These are phyloP conservation scores for Lamellibrachia luymesi DNA, from an alignment of 1,140 invertebrate species.

Conservation along the genomic window DNA sequence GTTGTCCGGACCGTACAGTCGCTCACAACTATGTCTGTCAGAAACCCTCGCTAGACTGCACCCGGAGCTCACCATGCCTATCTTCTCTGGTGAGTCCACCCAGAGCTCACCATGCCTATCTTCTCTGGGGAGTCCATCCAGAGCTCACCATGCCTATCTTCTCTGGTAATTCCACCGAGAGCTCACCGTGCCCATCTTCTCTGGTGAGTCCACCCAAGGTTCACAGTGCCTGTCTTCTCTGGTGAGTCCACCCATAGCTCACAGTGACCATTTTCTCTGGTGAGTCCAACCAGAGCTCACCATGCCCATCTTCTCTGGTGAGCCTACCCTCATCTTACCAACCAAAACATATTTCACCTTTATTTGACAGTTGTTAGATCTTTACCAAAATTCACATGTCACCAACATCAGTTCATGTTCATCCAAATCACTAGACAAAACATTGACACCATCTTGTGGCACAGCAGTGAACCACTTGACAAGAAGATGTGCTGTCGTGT, in stretches of 20 bases:
- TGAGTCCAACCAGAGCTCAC: not conserved
- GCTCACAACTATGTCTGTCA: constrained; percentile 88
- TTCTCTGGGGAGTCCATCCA: not conserved
- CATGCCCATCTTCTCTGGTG: not conserved
- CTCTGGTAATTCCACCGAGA: not conserved
- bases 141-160: not conserved
- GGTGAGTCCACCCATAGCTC: not conserved
- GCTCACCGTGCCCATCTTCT: not conserved
- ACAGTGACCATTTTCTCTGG: not conserved
- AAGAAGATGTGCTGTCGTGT: too few relatives aligned
- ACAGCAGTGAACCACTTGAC: too few relatives aligned
- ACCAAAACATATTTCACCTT: not conserved
- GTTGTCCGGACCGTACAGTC: constrained; percentile 81
- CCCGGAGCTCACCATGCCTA: constrained; percentile 96
- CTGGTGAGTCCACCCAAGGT: not conserved
- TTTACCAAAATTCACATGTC: not conserved
- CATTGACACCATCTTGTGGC: not conserved
- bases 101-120: not conserved
- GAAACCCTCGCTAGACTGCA: constrained; percentile 88
- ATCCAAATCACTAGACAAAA: not conserved
- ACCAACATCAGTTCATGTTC: not conserved
- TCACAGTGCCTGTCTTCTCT: not conserved
- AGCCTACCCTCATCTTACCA: not conserved
- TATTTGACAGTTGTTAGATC: not conserved
- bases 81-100: constrained; percentile 86